Evolutionary conservation across 2,113 vertebrate genomes (phyloP).

Genomic region (Buteo buteo): DNA sequence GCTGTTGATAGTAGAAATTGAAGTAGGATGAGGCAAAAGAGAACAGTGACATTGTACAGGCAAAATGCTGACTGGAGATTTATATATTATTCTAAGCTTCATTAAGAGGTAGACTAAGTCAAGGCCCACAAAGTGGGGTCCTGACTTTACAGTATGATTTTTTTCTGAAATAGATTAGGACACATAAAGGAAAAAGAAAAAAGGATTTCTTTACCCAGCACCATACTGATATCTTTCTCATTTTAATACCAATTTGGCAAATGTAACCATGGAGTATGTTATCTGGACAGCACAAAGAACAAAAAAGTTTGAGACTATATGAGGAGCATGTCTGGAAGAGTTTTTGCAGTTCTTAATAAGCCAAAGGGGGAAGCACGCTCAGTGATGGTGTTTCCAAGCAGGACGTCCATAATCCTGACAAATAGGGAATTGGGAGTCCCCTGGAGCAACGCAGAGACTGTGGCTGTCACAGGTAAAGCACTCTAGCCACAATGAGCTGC

Average conservation of each 20-base stretch:
- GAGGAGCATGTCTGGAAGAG: not conserved
- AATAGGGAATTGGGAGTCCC: accelerated
- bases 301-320: not conserved
- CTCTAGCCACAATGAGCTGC: not conserved
- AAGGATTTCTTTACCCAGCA: not conserved
- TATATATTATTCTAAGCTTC: not conserved
- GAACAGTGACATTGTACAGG: not conserved
- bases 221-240: not conserved
- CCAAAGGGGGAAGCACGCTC: not conserved
- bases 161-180: not conserved
- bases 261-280: not conserved
- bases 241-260: not conserved
- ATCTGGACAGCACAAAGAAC: not conserved
- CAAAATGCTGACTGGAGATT: not conserved
- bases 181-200: not conserved
- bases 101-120: not conserved
- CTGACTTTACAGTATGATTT: not conserved
- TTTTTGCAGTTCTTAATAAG: not conserved
- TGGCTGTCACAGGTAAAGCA: not conserved
- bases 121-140: not conserved
- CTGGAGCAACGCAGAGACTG: not conserved
- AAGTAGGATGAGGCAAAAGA: not conserved
- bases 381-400: not conserved
- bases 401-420: not conserved
- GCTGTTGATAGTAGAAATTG: not conserved